Evolutionary conservation across 2,797 vertebrate genomes (phyloP), one percentile per base, ranked within the genome.

Genomic region (Coccyzus lansbergi): DNA sequence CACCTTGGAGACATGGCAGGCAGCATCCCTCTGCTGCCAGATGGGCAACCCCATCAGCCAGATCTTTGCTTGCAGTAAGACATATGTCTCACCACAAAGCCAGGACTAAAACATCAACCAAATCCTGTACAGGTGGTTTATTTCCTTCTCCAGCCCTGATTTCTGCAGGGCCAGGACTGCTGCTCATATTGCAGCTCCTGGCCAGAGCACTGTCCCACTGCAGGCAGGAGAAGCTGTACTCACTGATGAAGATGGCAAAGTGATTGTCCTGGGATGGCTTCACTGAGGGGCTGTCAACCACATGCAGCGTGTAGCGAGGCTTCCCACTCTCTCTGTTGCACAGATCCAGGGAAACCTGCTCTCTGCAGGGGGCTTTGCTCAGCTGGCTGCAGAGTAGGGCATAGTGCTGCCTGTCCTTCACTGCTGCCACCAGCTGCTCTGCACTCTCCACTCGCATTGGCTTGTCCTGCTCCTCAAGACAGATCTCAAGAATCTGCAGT

Each of bases 221-320:
- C 38, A 71, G 70, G 25, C 71, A 44, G 15, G 18, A 55, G 52
- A 40, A 84, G 77, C 84, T 63, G 68, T 91, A 96, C 98, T 99
- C 97, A 99, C 99, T 98, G 93, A 99, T 99, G 97, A 99, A 99
- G 94, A 99, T 98, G 81, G 99, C 99, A 74, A 99, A 99, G 86
- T 98, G 98, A 97, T 98, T 99, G 87, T 98, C 94, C 95, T 97
- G 97, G 63, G 98, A 98, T 82, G 98, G 96, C 92, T 98, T 99
- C 97, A 98, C 96, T 0, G 84, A 77, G 31, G 98, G 97, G 86
- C 96, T 98, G 92, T 99, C 99, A 12, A 99, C 98, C 63, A 99
- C 98, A 2, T 98, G 98, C 60, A 99, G 98, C 0, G 99, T 99
- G 96, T 99, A 99, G 92, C 99, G 98, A 75, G 98, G 98, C 71